phyloP scores from a whole-genome alignment of 1,140 invertebrate genomes.

The Drosophila varians region DNA sequence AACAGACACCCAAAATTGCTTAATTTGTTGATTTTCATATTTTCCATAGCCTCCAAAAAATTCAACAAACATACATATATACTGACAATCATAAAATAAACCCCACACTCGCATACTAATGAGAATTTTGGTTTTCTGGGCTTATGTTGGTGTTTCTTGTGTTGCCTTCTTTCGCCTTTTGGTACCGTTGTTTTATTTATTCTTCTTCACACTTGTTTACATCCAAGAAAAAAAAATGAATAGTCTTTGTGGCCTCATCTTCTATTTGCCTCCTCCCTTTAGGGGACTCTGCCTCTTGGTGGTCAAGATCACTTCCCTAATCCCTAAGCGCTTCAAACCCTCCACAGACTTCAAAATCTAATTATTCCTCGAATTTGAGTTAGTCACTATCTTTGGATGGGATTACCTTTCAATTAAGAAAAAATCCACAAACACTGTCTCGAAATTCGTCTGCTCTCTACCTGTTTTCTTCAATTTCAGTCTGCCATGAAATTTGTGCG shows the following conservation, averaged over 20 bases:
- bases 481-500: slow-evolving; percentile 28
- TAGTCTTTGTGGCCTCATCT: not conserved
- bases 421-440: slow-evolving; percentile 23
- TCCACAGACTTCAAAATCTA: too few relatives aligned
- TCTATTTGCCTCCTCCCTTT: slow-evolving; percentile 14
- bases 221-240: slow-evolving; percentile 17
- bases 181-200: slow-evolving; percentile 62
- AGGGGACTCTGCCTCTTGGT: slow-evolving; percentile 25
- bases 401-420: slow-evolving; percentile 26
- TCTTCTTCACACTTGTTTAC: slow-evolving; percentile 38
- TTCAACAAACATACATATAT: slow-evolving; percentile 24
- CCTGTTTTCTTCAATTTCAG: slow-evolving; percentile 49
- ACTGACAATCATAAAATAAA: slow-evolving; percentile 15
- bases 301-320: not conserved
- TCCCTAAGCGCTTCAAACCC: too few relatives aligned
- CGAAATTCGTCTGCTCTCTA: slow-evolving; percentile 33
- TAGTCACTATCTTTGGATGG: not conserved
- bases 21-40: slow-evolving; percentile 65
- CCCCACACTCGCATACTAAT: slow-evolving; percentile 24
- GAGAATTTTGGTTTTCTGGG: slow-evolving; percentile 1
- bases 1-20: slow-evolving; percentile 52
- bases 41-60: slow-evolving; percentile 57
- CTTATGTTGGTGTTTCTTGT: slow-evolving; percentile 26
- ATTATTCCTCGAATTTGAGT: too few relatives aligned
- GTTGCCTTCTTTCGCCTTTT: not conserved